Evolutionary conservation across 2,888 invertebrate genomes (phyloP).

Genomic region (Philonicus albiceps): DNA sequence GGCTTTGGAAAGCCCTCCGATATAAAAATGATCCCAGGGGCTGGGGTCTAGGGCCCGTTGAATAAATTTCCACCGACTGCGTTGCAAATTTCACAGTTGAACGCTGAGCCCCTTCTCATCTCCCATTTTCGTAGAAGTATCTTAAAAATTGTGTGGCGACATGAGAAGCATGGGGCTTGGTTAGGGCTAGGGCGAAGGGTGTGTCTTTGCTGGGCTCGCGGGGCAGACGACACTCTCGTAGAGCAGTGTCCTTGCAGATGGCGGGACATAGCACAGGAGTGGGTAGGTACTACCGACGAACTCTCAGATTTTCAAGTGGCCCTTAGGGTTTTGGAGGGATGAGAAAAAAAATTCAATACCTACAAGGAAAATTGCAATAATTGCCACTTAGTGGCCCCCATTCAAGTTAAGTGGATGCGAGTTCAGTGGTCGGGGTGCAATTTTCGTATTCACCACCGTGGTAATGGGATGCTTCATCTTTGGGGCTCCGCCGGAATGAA

Average conservation of each 20-base stretch:
- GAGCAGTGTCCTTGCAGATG: background rate
- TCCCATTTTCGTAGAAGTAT: background rate
- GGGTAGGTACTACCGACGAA: background rate
- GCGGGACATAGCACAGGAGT: background rate
- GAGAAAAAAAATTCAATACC: background rate
- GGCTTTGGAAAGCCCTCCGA: background rate
- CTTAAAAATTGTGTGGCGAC: background rate
- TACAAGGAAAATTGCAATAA: slow-evolving; percentile 35
- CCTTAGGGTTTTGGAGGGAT: background rate
- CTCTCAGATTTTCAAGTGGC: slow-evolving; percentile 2
- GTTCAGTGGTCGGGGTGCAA: slow-evolving; percentile 4
- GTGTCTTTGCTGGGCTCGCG: background rate
- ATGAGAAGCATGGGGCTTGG: background rate
- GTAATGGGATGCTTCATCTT: background rate
- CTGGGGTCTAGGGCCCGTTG: slow-evolving; percentile 35
- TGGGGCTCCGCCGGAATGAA: background rate
- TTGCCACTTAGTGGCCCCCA: slow-evolving; percentile 39
- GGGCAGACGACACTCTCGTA: background rate
- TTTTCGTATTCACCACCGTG: background rate
- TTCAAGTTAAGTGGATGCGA: slow-evolving; percentile 36
- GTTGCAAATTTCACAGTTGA: slow-evolving; percentile 45
- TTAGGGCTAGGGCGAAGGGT: background rate
- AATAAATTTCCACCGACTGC: slow-evolving; percentile 46
- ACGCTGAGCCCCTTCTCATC: background rate
- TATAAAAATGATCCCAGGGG: background rate